Evolutionary conservation across 2,888 invertebrate species (phyloP).

Genomic region (Drosophila mercatorum): DNA sequence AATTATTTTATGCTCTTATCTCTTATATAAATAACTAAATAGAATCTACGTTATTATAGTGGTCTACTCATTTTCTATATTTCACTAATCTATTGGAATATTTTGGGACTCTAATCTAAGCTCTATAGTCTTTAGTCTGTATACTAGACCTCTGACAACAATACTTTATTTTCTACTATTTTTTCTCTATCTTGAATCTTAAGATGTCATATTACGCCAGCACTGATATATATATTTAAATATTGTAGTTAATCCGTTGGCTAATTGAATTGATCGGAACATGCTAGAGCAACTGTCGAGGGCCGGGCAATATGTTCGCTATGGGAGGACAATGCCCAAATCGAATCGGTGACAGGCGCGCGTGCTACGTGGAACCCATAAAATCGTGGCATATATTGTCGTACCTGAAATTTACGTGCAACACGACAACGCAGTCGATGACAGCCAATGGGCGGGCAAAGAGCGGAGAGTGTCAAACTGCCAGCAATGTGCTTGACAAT

Average conservation of each 20-base stretch:
- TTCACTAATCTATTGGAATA: too few relatives aligned
- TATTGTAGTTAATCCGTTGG: background rate
- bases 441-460: constrained; percentile 34
- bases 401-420: constrained; percentile 74
- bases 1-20: too few relatives aligned
- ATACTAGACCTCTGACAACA: too few relatives aligned
- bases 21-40: too few relatives aligned
- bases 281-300: constrained; percentile 6
- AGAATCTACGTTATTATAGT: too few relatives aligned
- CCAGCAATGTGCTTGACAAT: constrained; percentile 70
- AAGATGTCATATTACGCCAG: background rate
- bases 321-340: constrained; percentile 44
- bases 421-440: constrained; percentile 71
- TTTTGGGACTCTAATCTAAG: too few relatives aligned
- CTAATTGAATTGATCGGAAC: constrained; percentile 41
- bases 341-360: constrained; percentile 59
- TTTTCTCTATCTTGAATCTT: too few relatives aligned
- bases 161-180: too few relatives aligned
- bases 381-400: constrained; percentile 76
- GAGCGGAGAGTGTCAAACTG: constrained; percentile 61
- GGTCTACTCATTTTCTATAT: too few relatives aligned
- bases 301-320: background rate
- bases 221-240: background rate
- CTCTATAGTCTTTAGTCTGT: too few relatives aligned
- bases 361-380: constrained; percentile 72